Base-by-base conservation (phyloP, 2,113 vertebrate species). In the Mellivora capensis region DNA sequence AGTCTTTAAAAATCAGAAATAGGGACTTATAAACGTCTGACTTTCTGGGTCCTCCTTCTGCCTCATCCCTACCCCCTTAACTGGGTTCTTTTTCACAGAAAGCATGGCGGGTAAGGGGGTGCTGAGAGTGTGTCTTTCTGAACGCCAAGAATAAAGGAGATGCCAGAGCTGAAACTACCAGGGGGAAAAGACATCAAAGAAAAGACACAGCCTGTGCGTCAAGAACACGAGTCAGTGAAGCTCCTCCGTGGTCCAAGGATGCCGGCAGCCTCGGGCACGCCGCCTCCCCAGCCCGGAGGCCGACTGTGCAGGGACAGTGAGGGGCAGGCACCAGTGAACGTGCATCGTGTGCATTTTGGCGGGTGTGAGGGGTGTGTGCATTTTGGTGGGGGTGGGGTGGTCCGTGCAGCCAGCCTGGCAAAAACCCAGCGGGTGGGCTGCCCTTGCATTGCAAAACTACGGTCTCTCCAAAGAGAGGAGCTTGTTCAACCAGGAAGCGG, bases 201-300 rank as follows among this genome's bases (percentile, higher is more conserved):
- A 25, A 67, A 93, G n/a, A n/a, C 7, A 1, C 29, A 29, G 39
- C 59, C 1, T 3, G 1, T 7, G 39, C 59, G 13, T 39, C 17
- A 8, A 71, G 54, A 77, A 17, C 39, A 0, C 0, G 25, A 25
- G n/a, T 3, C 11, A 7, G 14, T 15, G 37, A 34, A 34, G 31
- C 7, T 17, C 4, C 27, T 39, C 29, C 0, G 20, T 1, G 20
- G 57, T 7, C 49, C 3, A 21, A 67, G 47, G 39, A 3, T 9
- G 14, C 42, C 0, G 0, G 59, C 42, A 4, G 67, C 77, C 11
- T 3, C 2, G 0, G 4, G 54, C 15, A 9, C 9, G 2, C 54
- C 14, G 0, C n/a, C 54, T 59, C 42, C n/a, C 74, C 27, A 17
- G 11, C 67, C 37, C 81, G 37, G 87, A 8, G 57, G 54, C 42